Evolutionary conservation across 2,113 vertebrate species (phyloP).

Genomic region (crab-eating macaque (Macaca fascicularis)): T2T-MFA8v1.1 NC_088379.1:146415501-146416000

Average conservation of each 20-base stretch:
- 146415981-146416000: neutral
- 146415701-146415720: neutral
- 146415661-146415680: neutral
- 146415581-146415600: fast-evolving
- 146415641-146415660: neutral
- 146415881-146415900: neutral
- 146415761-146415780: neutral
- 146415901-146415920: neutral
- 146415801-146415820: neutral
- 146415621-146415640: neutral
- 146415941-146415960: neutral
- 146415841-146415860: neutral
- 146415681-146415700: neutral
- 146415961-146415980: neutral
- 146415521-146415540: neutral
- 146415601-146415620: neutral
- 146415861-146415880: neutral
- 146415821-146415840: neutral
- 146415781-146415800: neutral
- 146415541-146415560: neutral
- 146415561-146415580: neutral
- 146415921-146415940: neutral
- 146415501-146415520: neutral
- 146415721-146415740: neutral
- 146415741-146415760: neutral